Evolutionary conservation across 1,140 invertebrate species (phyloP).

Genomic region (Agraylea sexmaculata): DNA sequence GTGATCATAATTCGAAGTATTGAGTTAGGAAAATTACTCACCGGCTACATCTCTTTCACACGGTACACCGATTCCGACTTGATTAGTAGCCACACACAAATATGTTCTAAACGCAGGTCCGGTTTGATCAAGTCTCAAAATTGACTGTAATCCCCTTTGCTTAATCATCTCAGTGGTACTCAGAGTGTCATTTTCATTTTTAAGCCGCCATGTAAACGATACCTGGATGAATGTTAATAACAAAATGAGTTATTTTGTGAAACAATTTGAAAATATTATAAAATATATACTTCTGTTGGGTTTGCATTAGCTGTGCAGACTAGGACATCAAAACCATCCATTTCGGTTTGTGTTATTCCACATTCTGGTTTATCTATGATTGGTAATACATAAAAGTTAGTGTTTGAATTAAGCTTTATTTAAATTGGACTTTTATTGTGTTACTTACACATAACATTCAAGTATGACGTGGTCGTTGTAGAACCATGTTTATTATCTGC

Average conservation of each 20-base stretch:
- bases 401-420: slow-evolving; percentile 2
- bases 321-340: slow-evolving; percentile 61
- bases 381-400: slow-evolving; percentile 11
- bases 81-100: slow-evolving; percentile 73
- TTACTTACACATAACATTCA: slow-evolving; percentile 76
- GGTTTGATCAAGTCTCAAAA: slow-evolving; percentile 50
- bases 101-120: slow-evolving; percentile 63
- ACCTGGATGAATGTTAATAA: slow-evolving; percentile 29
- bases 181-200: slow-evolving; percentile 68
- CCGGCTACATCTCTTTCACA: slow-evolving; percentile 72
- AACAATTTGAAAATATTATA: slow-evolving; percentile 1
- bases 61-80: slow-evolving; percentile 57
- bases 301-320: slow-evolving; percentile 72
- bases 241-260: background rate
- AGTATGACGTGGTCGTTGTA: slow-evolving; percentile 46
- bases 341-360: slow-evolving; percentile 57
- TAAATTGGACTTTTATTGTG: slow-evolving; percentile 4
- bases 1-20: background rate
- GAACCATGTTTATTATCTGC: slow-evolving; percentile 66
- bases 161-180: slow-evolving; percentile 42
- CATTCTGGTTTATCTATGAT: slow-evolving; percentile 73
- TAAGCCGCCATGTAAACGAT: slow-evolving; percentile 73
- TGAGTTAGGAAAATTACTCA: slow-evolving; percentile 29
- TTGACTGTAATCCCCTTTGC: slow-evolving; percentile 46
- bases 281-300: slow-evolving; percentile 50